Conservation (phyloP, 2,113 vertebrate species). For the Grallaria varia region DNA sequence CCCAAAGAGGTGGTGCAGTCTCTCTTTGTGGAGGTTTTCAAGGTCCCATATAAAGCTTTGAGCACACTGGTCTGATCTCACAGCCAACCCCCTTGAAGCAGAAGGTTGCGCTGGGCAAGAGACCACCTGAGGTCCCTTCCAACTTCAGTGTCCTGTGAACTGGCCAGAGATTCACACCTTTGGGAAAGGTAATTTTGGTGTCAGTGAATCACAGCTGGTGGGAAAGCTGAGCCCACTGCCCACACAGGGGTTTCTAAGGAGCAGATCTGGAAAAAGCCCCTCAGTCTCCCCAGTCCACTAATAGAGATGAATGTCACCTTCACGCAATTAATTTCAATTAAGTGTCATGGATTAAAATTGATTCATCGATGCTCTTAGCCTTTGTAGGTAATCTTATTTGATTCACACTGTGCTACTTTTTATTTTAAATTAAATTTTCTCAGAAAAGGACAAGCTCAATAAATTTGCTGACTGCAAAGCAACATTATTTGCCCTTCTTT, state of each 20-base stretch:
- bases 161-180: background rate
- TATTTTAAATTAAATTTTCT: slow-evolving; percentile 36
- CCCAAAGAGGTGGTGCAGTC: too few relatives aligned
- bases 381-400: slow-evolving; percentile 5
- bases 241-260: background rate
- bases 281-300: background rate
- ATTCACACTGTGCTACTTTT: background rate
- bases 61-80: background rate
- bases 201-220: background rate
- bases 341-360: background rate
- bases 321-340: slow-evolving; percentile 1
- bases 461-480: background rate
- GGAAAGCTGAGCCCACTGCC: background rate
- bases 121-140: background rate
- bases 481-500: background rate
- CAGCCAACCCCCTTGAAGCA: background rate
- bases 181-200: background rate
- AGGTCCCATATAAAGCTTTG: background rate
- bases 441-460: slow-evolving; percentile 14
- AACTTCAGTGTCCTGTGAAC: background rate
- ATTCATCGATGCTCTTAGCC: background rate
- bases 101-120: background rate
- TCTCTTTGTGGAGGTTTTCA: background rate
- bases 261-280: background rate
- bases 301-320: background rate